phyloP scores from a whole-genome alignment of 2,888 invertebrate genomes.

The Aricia artaxerxes region DNA sequence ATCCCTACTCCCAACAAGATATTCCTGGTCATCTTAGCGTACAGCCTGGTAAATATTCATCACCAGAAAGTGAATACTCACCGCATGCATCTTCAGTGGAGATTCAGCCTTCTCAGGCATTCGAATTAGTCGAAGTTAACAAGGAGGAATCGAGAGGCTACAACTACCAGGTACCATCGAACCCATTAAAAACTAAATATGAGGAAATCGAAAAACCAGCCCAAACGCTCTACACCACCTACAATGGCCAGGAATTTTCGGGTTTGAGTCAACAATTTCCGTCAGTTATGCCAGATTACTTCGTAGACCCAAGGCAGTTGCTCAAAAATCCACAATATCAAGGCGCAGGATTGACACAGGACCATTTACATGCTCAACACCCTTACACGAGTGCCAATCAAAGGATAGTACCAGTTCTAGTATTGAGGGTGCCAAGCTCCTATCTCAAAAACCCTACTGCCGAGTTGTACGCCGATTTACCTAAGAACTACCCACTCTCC shows the following conservation, averaged over 20 bases:
- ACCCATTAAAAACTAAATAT: constrained; percentile 55
- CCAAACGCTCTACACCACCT: constrained; percentile 71
- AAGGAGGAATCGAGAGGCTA: constrained; percentile 61
- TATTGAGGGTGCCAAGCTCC: constrained; percentile 79
- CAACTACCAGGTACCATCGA: constrained; percentile 58
- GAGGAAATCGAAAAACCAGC: constrained; percentile 53
- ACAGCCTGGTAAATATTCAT: constrained; percentile 35
- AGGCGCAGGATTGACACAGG: constrained; percentile 71
- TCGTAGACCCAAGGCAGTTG: constrained; percentile 69
- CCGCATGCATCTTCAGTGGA: constrained; percentile 67
- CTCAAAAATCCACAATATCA: constrained; percentile 73
- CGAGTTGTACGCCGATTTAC: constrained; percentile 78
- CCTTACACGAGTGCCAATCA: constrained; percentile 63
- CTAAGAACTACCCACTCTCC: constrained; percentile 77
- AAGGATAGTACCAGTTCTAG: constrained; percentile 79
- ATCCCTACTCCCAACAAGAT: constrained; percentile 86
- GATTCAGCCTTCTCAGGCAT: constrained; percentile 81
- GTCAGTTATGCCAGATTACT: constrained; percentile 71
- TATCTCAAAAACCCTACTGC: constrained; percentile 76
- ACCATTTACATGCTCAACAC: constrained; percentile 66
- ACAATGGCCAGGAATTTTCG: constrained; percentile 70
- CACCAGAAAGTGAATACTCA: constrained; percentile 46
- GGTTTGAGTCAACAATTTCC: constrained; percentile 72
- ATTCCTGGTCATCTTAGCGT: constrained; percentile 63
- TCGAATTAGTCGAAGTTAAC: constrained; percentile 63